phyloP scores from a whole-genome alignment of 2,888 invertebrate species.

The Nematopogon swammerdamellus region DNA sequence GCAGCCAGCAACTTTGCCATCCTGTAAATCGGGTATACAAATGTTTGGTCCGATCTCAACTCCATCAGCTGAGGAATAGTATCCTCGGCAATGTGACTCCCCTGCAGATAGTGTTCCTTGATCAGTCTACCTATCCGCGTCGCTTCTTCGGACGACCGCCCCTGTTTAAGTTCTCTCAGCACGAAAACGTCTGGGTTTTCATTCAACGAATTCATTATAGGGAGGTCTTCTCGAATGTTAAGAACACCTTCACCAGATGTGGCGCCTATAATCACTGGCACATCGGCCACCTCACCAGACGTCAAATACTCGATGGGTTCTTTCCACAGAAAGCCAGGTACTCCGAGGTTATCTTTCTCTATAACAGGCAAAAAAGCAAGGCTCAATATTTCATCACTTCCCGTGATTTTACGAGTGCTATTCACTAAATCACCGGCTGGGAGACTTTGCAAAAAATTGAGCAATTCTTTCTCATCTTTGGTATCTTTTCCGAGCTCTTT shows the following conservation, averaged over 20 bases:
- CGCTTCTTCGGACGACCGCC: constrained; percentile 10
- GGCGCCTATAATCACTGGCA: constrained; percentile 24
- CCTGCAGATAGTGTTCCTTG: constrained; percentile 16
- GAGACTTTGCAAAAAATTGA: constrained; percentile 23
- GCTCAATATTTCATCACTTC: neutral
- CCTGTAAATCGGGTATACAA: constrained; percentile 18
- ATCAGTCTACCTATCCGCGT: constrained; percentile 15
- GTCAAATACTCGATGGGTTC: constrained; percentile 21
- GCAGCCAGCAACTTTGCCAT: constrained; percentile 22
- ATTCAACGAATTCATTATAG: constrained; percentile 17
- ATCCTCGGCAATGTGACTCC: constrained; percentile 13
- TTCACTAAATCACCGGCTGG: constrained; percentile 20
- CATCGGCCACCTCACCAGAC: constrained; percentile 19
- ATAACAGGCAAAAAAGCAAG: constrained; percentile 26
- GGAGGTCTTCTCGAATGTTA: constrained; percentile 10
- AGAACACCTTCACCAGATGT: constrained; percentile 21
- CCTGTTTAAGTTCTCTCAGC: constrained; percentile 16
- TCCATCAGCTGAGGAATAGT: constrained; percentile 12
- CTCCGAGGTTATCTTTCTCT: constrained; percentile 24
- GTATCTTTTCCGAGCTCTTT: constrained; percentile 23
- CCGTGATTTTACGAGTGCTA: constrained; percentile 4
- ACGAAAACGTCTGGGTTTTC: constrained; percentile 16
- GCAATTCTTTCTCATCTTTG: constrained; percentile 19
- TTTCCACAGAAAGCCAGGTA: constrained; percentile 23
- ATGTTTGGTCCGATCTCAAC: constrained; percentile 20